A percentile compares a stretch with the other conserved stretches of the same genome.
phyloP scores from a whole-genome alignment of 2,113 vertebrate species.

The Xenotilapia caudafasciata region DNA sequence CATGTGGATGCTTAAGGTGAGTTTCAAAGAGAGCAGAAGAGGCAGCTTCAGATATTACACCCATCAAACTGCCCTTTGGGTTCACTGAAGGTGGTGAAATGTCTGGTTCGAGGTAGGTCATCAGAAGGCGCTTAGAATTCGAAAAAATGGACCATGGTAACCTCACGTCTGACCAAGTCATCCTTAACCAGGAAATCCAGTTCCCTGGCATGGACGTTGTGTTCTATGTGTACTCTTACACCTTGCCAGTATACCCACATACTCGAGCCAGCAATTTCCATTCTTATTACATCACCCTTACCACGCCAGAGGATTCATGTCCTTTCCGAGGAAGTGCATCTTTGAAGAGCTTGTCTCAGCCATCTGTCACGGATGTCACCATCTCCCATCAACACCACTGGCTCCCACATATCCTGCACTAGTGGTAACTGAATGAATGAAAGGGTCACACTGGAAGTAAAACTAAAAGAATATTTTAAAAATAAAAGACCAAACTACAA shows the following conservation, averaged over 20 bases:
- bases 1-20: constrained; percentile 7
- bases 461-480: not conserved
- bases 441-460: not conserved
- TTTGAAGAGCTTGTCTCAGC: constrained; percentile 57
- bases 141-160: constrained; percentile 30
- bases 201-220: constrained; percentile 50
- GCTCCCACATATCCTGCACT: not conserved
- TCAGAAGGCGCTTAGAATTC: constrained; percentile 8
- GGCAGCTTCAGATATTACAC: not conserved
- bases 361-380: constrained; percentile 61
- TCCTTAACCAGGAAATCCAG: constrained; percentile 53
- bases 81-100: not conserved
- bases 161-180: constrained; percentile 49
- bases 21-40: constrained; percentile 30
- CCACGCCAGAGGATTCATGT: constrained; percentile 31
- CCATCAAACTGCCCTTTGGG: not conserved
- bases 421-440: not conserved
- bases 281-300: not conserved
- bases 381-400: constrained; percentile 24
- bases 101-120: constrained; percentile 2
- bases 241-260: constrained; percentile 50
- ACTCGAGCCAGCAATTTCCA: constrained; percentile 36
- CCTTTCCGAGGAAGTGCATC: constrained; percentile 43
- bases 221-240: constrained; percentile 41
- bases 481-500: not conserved